Evolutionary conservation across 2,797 vertebrate genomes (phyloP).

Genomic region (Ptychadena robeensis): DNA sequence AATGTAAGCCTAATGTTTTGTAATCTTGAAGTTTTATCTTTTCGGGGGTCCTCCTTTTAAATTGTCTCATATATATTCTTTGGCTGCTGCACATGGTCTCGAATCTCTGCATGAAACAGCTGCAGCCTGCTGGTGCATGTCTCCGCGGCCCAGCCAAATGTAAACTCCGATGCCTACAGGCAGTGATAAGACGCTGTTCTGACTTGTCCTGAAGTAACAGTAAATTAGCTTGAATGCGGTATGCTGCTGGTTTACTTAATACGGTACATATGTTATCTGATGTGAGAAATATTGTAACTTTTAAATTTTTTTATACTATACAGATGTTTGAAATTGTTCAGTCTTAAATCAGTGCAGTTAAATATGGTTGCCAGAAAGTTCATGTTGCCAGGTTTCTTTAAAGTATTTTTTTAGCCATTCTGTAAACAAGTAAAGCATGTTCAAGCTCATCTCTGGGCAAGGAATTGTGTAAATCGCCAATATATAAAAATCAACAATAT

Average conservation of each 20-base stretch:
- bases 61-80: not conserved
- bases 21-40: no score
- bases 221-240: constrained; percentile 24
- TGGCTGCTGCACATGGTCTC: not conserved
- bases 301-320: not conserved
- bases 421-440: no score
- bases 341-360: no score
- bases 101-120: constrained; percentile 17
- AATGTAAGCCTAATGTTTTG: no score
- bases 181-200: constrained; percentile 62
- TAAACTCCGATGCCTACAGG: not conserved
- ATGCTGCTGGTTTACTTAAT: constrained; percentile 31
- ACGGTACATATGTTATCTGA: constrained; percentile 38
- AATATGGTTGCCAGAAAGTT: no score
- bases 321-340: no score
- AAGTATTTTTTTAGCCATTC: no score
- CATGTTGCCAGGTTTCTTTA: no score
- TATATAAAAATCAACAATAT: no score
- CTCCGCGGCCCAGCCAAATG: constrained; percentile 50
- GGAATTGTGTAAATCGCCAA: no score
- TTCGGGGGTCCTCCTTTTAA: no score
- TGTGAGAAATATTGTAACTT: constrained; percentile 13
- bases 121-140: constrained; percentile 17
- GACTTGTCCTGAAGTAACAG: constrained; percentile 62
- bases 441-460: no score